These are phyloP conservation scores for Lepidochitona cinerea DNA, from an alignment of 2,888 invertebrate species.

Conservation along the genomic window DNA sequence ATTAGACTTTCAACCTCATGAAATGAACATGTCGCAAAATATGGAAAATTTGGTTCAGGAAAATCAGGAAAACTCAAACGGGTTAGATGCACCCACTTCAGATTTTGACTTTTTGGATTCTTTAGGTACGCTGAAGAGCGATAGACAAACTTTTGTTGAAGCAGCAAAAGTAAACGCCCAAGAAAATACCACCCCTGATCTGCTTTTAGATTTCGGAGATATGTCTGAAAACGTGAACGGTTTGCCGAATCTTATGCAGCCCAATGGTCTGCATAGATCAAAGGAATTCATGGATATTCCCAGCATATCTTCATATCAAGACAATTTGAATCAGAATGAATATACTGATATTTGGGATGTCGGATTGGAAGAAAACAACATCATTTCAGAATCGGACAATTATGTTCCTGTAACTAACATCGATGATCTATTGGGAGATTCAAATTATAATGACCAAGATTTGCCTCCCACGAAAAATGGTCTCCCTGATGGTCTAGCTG, in stretches of 20 bases:
- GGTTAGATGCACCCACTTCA: not conserved
- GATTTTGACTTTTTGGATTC: not conserved
- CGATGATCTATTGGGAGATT: constrained; percentile 42
- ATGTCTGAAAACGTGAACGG: too few relatives aligned
- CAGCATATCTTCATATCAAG: not conserved
- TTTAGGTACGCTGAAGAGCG: not conserved
- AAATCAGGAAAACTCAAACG: not conserved
- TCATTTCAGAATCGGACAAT: not conserved
- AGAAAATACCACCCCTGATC: too few relatives aligned
- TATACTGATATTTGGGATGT: not conserved
- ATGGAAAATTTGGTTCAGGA: not conserved
- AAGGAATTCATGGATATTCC: constrained; percentile 48
- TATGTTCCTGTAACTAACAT: constrained; percentile 45
- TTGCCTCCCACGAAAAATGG: not conserved
- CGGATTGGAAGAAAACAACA: not conserved
- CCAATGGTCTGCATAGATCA: too few relatives aligned
- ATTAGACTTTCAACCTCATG: not conserved
- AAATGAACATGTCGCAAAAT: not conserved
- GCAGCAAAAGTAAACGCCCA: too few relatives aligned
- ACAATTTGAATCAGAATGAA: not conserved
- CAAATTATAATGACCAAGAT: not conserved
- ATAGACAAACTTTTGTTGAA: not conserved
- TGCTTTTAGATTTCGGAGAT: not conserved
- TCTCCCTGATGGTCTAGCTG: not conserved
- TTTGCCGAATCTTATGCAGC: too few relatives aligned